Evolutionary conservation across 2,797 vertebrate genomes (phyloP), one percentile per base, ranked within the genome.

Genomic region (Diglossa cyanea): DNA sequence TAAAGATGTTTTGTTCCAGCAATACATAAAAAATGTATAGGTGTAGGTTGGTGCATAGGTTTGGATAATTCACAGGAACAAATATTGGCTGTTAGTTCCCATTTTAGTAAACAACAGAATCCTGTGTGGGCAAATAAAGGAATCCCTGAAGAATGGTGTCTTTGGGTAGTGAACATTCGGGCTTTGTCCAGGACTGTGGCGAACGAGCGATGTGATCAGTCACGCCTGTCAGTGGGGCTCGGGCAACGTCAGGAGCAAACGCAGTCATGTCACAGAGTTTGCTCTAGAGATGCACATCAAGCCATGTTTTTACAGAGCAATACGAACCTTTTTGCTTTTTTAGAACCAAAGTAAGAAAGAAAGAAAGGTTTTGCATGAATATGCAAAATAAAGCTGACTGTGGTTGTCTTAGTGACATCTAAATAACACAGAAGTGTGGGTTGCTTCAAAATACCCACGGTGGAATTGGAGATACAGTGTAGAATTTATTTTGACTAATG

Each of bases 111-210:
- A 96, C 90, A 97, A 57, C 90, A 76, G 77, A 88, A 54, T 89
- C 70, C 86, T 95, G 58, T 92, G 55, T 90, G 74, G 79, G 65
- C 72, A 94, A 63, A 95, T 96, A 89, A 95, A 95, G 80, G 70
- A 88, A 65, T 80, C 89, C 81, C 90, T 6, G 26, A 93, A 96
- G 95, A 94, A 94, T 92, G 80, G 72, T 75, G 93, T 94, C 91
- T 95, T 94, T 89, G 93, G 96, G 47, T 61, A 91, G 94, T 7
- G n/a, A 97, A 97, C 95, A 95, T 96, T 97, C 30, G 11, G 91
- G 86, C 94, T 97, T 98, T 97, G 96, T 98, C 96, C 83, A 44
- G 79, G 74, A 33, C n/a, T 68, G 96, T 19, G 80, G 95, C 21
- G 5, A 8, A 18, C 16, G 48, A 81, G 47, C 11, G 77, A 81